A percentile compares a stretch with the other conserved stretches of the same genome.
Conservation (phyloP, 2,888 invertebrate genomes). For the Silvanus unidentatus region DNA sequence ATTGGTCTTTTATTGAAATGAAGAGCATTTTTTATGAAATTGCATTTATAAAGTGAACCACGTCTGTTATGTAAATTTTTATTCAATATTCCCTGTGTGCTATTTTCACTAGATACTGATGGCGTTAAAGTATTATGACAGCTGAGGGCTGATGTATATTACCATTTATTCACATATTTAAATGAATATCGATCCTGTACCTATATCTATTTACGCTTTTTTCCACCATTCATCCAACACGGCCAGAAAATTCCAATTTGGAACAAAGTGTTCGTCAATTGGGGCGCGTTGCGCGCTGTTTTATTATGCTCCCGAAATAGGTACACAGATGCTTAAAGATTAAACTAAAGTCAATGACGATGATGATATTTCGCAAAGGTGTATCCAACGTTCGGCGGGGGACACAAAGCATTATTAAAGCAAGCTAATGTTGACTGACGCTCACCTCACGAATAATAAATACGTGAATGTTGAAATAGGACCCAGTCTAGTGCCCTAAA, state of each 20-base stretch:
- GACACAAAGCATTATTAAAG: slow-evolving; percentile 8
- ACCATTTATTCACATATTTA: slow-evolving; percentile 1
- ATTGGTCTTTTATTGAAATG: too few species aligned
- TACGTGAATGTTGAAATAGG: slow-evolving; percentile 24
- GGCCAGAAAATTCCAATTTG: too few species aligned
- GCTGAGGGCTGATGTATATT: not conserved
- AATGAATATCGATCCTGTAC: not conserved
- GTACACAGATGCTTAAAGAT: too few species aligned
- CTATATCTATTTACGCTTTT: too few species aligned
- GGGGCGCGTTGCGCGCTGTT: too few species aligned
- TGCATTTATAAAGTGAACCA: not conserved
- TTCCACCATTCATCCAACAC: too few species aligned
- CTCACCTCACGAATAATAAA: slow-evolving; percentile 23
- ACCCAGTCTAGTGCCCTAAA: slow-evolving; percentile 15
- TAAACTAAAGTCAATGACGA: too few species aligned
- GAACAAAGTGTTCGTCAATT: too few species aligned
- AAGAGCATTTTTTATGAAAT: too few species aligned
- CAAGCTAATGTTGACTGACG: slow-evolving; percentile 21
- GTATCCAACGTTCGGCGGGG: too few species aligned
- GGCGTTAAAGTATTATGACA: slow-evolving; percentile 3
- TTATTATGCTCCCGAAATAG: too few species aligned
- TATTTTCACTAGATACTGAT: not conserved
- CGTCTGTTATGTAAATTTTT: slow-evolving; percentile 3
- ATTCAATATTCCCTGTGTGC: slow-evolving; percentile 1
- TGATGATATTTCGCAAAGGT: too few species aligned